Evolutionary conservation across 2,797 vertebrate species (phyloP).

Genomic region (Capromys pilorides): DNA sequence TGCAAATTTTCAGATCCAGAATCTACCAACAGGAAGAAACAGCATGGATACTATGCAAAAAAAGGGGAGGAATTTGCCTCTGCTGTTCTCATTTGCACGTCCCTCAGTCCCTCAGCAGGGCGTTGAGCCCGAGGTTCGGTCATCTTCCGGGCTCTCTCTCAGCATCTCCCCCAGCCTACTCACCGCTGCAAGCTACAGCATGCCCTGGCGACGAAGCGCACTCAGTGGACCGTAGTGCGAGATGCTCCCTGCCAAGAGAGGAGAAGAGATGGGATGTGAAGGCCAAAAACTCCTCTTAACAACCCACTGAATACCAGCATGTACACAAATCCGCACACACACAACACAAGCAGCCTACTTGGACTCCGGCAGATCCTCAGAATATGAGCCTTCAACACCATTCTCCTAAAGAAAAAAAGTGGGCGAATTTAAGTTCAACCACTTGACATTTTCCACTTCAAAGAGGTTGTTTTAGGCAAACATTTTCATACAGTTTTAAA

Average conservation of each 20-base stretch:
- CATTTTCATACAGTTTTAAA: constrained; percentile 46
- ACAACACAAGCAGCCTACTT: constrained; percentile 80
- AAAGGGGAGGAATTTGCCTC: constrained; percentile 18
- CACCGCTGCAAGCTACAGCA: constrained; percentile 67
- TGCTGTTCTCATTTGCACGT: constrained; percentile 12
- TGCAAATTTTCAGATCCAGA: constrained; percentile 68
- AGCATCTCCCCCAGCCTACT: constrained; percentile 22
- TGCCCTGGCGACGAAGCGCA: constrained; percentile 55
- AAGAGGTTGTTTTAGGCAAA: constrained; percentile 46
- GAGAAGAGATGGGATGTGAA: not conserved
- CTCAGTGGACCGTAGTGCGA: not conserved
- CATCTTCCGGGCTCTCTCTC: not conserved
- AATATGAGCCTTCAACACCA: not conserved
- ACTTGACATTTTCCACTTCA: constrained; percentile 52
- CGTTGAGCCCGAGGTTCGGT: not conserved
- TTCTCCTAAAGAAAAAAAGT: constrained; percentile 70
- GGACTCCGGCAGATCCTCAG: constrained; percentile 47
- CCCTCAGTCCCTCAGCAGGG: not conserved
- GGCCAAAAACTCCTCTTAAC: not conserved
- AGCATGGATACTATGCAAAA: constrained; percentile 44
- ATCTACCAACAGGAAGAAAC: constrained; percentile 65
- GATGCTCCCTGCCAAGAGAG: constrained; percentile 75
- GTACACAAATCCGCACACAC: not conserved
- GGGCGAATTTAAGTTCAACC: not conserved
- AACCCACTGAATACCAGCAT: not conserved